phyloP scores from a whole-genome alignment of 2,888 invertebrate genomes.

The Diplazon laetatorius region DNA sequence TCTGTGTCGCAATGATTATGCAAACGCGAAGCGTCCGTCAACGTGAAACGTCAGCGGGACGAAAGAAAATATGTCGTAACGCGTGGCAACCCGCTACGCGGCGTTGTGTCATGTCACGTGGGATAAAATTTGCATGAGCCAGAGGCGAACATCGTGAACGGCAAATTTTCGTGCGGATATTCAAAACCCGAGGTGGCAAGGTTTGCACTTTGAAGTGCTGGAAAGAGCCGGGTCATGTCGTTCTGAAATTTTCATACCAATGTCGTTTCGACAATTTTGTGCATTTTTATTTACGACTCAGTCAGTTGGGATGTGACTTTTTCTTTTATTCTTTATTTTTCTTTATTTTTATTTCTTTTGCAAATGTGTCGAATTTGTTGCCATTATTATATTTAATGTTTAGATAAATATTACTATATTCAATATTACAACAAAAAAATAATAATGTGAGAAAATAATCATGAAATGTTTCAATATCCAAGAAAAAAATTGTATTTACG shows the following conservation, averaged over 20 bases:
- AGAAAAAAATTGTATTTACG: too few species aligned
- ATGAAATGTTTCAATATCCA: too few species aligned
- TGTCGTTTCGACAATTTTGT: conserved; percentile 1
- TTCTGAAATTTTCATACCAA: not conserved
- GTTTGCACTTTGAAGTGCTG: conserved; percentile 33
- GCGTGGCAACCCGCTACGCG: conserved; percentile 3
- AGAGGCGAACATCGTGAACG: conserved; percentile 48
- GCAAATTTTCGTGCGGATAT: conserved; percentile 66
- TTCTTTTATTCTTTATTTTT: too few species aligned
- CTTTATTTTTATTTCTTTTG: too few species aligned
- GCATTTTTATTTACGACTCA: too few species aligned
- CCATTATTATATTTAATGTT: too few species aligned
- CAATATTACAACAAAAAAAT: too few species aligned
- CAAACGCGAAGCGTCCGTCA: conserved; percentile 68
- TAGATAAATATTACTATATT: too few species aligned
- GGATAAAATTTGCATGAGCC: conserved; percentile 70
- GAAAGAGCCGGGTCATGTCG: not conserved
- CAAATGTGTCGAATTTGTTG: too few species aligned
- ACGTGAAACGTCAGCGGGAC: conserved; percentile 68
- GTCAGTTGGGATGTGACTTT: too few species aligned
- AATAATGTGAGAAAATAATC: too few species aligned
- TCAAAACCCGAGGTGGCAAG: conserved; percentile 54
- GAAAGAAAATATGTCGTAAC: conserved; percentile 68
- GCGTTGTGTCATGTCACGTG: conserved; percentile 20
- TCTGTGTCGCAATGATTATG: conserved; percentile 58